Percentiles rank a stretch among this genome's conserved stretches.
Conservation (phyloP, 2,888 invertebrate genomes). For the Callyntrura guangdongensis region DNA sequence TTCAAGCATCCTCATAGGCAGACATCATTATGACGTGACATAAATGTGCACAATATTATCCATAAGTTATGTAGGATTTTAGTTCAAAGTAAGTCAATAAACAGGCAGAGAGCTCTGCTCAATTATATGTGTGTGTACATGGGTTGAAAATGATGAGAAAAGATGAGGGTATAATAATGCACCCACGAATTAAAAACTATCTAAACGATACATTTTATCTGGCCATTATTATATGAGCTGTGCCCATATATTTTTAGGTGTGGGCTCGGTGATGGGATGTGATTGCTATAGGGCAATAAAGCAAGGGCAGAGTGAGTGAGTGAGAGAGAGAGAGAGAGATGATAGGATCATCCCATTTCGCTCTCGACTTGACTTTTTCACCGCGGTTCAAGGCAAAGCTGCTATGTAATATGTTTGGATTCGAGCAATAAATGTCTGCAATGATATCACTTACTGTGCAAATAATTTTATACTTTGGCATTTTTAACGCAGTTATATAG, state of each 20-base stretch:
- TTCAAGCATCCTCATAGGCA: neutral
- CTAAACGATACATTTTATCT: constrained; percentile 59
- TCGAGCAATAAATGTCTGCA: constrained; percentile 21
- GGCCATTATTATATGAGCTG: constrained; percentile 36
- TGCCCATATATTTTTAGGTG: constrained; percentile 61
- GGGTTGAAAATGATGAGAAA: neutral
- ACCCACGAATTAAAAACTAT: constrained; percentile 54
- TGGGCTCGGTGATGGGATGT: constrained; percentile 46
- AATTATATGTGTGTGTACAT: neutral
- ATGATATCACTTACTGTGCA: constrained; percentile 38
- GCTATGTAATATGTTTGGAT: neutral
- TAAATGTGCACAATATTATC: constrained; percentile 38
- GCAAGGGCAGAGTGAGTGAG: neutral
- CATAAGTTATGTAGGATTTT: constrained; percentile 24
- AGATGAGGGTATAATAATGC: constrained; percentile 31
- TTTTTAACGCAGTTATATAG: neutral
- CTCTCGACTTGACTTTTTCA: constrained; percentile 22
- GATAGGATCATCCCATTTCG: neutral
- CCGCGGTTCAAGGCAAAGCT: constrained; percentile 37
- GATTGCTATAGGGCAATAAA: constrained; percentile 44
- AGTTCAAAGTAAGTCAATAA: constrained; percentile 15
- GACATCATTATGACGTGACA: constrained; percentile 30
- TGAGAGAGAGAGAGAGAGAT: too few species aligned
- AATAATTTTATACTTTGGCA: neutral
- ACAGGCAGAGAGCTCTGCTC: constrained; percentile 7